phyloP scores from a whole-genome alignment of 2,113 vertebrate genomes.

The Poeciliopsis prolifica region DNA sequence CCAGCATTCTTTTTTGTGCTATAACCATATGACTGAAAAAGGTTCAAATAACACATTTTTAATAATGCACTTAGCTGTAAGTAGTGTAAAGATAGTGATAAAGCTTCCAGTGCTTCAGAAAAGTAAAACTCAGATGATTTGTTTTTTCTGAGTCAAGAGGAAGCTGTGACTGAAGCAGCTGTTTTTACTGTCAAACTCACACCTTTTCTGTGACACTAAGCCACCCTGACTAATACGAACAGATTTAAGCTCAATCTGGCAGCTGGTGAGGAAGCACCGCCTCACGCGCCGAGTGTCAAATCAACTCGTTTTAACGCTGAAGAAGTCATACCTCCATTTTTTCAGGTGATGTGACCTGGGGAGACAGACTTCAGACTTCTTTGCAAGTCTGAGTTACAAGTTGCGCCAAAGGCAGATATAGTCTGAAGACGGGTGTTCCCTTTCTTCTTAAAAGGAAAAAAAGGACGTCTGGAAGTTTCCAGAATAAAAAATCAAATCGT shows the following conservation, averaged over 20 bases:
- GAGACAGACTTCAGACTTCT: neutral
- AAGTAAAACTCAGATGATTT: neutral
- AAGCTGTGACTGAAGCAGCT: slow-evolving; percentile 18
- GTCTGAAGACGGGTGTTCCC: neutral
- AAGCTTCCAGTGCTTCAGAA: neutral
- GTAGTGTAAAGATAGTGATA: no score
- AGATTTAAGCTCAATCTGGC: slow-evolving; percentile 46
- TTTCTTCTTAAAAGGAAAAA: slow-evolving; percentile 21
- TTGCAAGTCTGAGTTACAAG: slow-evolving; percentile 33
- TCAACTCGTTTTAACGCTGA: slow-evolving; percentile 51
- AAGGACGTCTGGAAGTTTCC: slow-evolving; percentile 16
- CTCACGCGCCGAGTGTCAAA: slow-evolving; percentile 47
- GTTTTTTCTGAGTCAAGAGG: neutral
- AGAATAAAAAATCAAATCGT: slow-evolving; percentile 27
- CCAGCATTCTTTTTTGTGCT: no score
- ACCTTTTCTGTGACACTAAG: slow-evolving; percentile 38
- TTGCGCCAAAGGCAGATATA: neutral
- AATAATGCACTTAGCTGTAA: no score
- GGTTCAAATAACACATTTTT: no score
- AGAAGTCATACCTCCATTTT: slow-evolving; percentile 15
- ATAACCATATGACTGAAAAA: no score
- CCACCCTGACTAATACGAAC: slow-evolving; percentile 45
- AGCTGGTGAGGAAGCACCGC: slow-evolving; percentile 44
- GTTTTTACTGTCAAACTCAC: slow-evolving; percentile 40
- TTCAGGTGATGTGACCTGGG: slow-evolving; percentile 19